These are phyloP conservation scores for Aspidiotus rigidus DNA, from an alignment of 2,888 invertebrate genomes.

Conservation along the genomic window DNA sequence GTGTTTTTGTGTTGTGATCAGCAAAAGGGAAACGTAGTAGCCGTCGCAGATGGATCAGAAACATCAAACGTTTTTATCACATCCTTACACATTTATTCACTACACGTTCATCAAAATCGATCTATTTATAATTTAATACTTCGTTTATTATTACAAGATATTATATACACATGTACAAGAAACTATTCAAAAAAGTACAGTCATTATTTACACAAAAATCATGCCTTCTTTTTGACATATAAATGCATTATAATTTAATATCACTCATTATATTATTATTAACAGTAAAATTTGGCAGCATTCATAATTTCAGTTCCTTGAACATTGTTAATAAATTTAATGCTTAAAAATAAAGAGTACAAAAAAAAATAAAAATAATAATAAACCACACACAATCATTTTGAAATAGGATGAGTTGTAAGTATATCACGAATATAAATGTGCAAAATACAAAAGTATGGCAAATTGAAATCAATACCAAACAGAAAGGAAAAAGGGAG, in stretches of 20 bases:
- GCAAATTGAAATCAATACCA: not conserved
- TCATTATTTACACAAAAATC: slow-evolving; percentile 4
- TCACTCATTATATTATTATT: slow-evolving; percentile 17
- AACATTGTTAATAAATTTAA: slow-evolving; percentile 12
- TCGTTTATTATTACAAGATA: too few species aligned
- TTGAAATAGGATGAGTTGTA: slow-evolving; percentile 15
- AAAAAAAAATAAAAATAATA: slow-evolving; percentile 7
- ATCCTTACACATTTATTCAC: too few species aligned
- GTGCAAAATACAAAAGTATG: slow-evolving; percentile 1
- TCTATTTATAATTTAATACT: too few species aligned
- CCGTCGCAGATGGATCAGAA: too few species aligned
- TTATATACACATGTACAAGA: too few species aligned
- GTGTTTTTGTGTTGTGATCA: too few species aligned
- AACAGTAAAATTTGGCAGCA: slow-evolving; percentile 29
- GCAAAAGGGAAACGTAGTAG: too few species aligned
- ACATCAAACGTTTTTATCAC: too few species aligned
- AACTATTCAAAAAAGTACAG: too few species aligned
- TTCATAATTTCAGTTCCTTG: slow-evolving; percentile 14
- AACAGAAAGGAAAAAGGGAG: too few species aligned
- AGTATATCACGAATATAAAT: not conserved
- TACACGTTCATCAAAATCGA: too few species aligned
- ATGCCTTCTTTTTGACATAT: slow-evolving; percentile 20
- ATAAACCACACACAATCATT: slow-evolving; percentile 18
- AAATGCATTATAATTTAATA: slow-evolving; percentile 33
- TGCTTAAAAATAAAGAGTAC: slow-evolving; percentile 11